A percentile compares a stretch with the other conserved stretches of the same genome.
These are phyloP conservation scores for Dryobates pubescens DNA, from an alignment of 2,797 vertebrate genomes.

Conservation along the genomic window DNA sequence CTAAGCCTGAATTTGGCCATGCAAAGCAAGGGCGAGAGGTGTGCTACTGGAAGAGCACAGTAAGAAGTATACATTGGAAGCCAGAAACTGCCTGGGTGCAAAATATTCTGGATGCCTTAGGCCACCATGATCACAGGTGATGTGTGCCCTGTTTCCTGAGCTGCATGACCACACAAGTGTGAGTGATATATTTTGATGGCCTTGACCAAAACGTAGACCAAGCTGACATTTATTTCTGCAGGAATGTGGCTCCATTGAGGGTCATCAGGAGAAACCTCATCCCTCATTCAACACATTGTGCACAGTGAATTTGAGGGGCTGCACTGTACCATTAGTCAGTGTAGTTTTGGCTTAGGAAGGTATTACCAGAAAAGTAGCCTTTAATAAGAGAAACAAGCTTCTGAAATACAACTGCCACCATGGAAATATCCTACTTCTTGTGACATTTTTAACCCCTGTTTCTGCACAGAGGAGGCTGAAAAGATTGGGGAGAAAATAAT, in stretches of 20 bases:
- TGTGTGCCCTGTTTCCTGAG: not conserved
- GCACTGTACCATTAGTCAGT: rapidly evolving
- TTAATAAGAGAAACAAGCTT: not conserved
- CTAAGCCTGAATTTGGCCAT: not conserved
- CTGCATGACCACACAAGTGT: rapidly evolving
- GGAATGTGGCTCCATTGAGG: not conserved
- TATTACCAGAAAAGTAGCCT: not conserved
- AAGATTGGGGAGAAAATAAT: not conserved
- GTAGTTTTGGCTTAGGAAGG: not conserved
- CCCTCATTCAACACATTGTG: rapidly evolving
- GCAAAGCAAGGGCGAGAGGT: not conserved
- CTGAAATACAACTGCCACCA: not conserved
- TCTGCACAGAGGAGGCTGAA: not conserved
- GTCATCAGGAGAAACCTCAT: not conserved
- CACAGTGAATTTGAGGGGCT: not conserved
- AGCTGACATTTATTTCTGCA: not conserved
- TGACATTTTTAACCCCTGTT: not conserved
- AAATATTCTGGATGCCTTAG: not conserved
- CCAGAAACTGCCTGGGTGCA: not conserved
- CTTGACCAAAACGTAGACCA: rapidly evolving
- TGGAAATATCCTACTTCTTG: not conserved
- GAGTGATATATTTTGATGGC: not conserved
- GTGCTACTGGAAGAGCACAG: not conserved
- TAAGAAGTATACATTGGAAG: not conserved
- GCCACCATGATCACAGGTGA: not conserved